phyloP scores from a whole-genome alignment of 2,888 invertebrate species.

The Parnassius mnemosyne region DNA sequence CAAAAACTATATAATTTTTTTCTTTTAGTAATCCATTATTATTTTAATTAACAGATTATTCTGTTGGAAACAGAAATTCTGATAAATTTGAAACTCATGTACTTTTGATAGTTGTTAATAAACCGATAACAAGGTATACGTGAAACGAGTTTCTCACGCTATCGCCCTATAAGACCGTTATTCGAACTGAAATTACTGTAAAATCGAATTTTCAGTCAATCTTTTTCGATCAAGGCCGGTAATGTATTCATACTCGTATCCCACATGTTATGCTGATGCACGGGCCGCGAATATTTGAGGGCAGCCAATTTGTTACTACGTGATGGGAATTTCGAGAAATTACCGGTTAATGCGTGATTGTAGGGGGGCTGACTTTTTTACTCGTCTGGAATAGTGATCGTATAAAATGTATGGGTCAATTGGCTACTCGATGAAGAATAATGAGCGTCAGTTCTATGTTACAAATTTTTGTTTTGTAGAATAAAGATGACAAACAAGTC shows the following conservation, averaged over 20 bases:
- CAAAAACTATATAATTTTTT: no score
- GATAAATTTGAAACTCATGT: slow-evolving; percentile 1
- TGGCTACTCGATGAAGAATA: slow-evolving; percentile 25
- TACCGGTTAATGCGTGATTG: slow-evolving; percentile 46
- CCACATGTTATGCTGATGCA: slow-evolving; percentile 49
- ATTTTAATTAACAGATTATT: no score
- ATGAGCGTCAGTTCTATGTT: no score
- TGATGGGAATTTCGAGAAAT: slow-evolving; percentile 53
- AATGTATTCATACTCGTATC: slow-evolving; percentile 55
- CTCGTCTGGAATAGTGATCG: neutral
- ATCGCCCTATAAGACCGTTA: slow-evolving; percentile 35
- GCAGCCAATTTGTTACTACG: slow-evolving; percentile 56
- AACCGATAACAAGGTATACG: slow-evolving; percentile 31
- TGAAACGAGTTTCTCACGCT: slow-evolving; percentile 28
- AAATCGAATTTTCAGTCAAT: slow-evolving; percentile 46
- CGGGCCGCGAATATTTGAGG: slow-evolving; percentile 46
- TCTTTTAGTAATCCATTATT: no score
- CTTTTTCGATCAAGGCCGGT: slow-evolving; percentile 45
- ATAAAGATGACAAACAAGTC: no score
- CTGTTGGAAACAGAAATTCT: no score
- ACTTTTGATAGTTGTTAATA: slow-evolving; percentile 26
- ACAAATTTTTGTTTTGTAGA: no score
- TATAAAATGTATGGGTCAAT: slow-evolving; percentile 27
- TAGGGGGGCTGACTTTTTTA: slow-evolving; percentile 37
- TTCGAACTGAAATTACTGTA: slow-evolving; percentile 41